Evolutionary conservation across 2,113 vertebrate species (phyloP).

Genomic region (Gobio gobio): DNA sequence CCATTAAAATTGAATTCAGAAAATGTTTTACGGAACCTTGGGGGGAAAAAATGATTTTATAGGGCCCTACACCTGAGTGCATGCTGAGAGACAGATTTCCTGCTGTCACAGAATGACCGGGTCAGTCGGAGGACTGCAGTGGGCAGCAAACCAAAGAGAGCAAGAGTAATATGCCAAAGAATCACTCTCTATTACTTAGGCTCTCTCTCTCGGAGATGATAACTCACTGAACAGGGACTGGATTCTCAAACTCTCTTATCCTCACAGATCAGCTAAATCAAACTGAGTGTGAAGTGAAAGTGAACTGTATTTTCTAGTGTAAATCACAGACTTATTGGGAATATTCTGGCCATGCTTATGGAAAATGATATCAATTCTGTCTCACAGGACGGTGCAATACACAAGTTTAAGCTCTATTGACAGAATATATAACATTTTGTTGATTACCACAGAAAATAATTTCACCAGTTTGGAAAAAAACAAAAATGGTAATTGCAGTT

Average conservation of each 20-base stretch:
- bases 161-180: not conserved
- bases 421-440: not conserved
- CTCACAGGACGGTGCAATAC: not conserved
- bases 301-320: not conserved
- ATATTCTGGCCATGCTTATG: not conserved
- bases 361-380: not conserved
- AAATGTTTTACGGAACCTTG: too few species aligned
- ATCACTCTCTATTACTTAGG: not conserved
- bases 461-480: not conserved
- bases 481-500: not conserved
- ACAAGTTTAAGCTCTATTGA: not conserved
- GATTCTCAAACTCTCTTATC: not conserved
- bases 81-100: not conserved
- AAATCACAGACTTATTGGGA: not conserved
- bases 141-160: not conserved
- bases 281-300: slow-evolving; percentile 8
- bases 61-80: not conserved
- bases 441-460: not conserved
- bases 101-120: not conserved
- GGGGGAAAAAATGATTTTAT: not conserved
- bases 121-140: not conserved
- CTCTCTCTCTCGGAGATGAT: not conserved
- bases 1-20: too few species aligned
- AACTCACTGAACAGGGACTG: not conserved
- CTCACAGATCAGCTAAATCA: slow-evolving; percentile 22